Conservation (phyloP, 2,797 vertebrate species). For the Phoebastria nigripes region DNA sequence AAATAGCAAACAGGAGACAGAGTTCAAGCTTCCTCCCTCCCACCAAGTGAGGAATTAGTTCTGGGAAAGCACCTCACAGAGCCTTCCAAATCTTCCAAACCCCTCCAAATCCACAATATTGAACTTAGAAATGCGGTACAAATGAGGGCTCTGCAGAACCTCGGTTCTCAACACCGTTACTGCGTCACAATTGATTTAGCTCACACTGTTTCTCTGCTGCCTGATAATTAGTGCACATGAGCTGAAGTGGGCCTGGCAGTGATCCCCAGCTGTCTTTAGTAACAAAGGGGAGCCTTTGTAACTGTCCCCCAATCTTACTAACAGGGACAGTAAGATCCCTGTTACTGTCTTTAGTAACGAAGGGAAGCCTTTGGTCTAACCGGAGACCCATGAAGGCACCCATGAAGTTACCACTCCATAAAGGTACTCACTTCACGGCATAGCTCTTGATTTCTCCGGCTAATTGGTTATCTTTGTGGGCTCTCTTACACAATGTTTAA, state of each 20-base stretch:
- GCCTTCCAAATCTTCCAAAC: background rate
- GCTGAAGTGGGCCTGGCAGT: background rate
- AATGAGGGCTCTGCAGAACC: background rate
- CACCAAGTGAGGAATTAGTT: background rate
- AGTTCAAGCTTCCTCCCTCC: background rate
- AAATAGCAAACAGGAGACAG: background rate
- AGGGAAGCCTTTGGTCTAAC: background rate
- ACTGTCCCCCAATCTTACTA: too few species aligned
- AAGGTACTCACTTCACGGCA: background rate
- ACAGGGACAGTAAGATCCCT: too few species aligned
- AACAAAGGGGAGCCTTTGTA: too few species aligned
- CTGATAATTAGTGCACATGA: rapidly evolving
- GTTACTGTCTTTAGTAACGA: background rate
- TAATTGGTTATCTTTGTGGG: rapidly evolving
- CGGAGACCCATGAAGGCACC: background rate
- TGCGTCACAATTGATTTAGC: background rate
- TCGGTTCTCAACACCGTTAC: background rate
- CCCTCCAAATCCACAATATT: background rate
- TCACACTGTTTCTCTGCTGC: background rate
- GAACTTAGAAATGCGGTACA: background rate
- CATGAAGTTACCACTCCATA: background rate
- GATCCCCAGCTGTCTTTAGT: background rate
- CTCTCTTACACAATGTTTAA: background rate
- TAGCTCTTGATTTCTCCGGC: background rate
- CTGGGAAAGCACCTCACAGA: background rate